These are phyloP conservation scores for Campoplex nolae DNA, from an alignment of 2,888 invertebrate genomes.

Conservation along the genomic window DNA sequence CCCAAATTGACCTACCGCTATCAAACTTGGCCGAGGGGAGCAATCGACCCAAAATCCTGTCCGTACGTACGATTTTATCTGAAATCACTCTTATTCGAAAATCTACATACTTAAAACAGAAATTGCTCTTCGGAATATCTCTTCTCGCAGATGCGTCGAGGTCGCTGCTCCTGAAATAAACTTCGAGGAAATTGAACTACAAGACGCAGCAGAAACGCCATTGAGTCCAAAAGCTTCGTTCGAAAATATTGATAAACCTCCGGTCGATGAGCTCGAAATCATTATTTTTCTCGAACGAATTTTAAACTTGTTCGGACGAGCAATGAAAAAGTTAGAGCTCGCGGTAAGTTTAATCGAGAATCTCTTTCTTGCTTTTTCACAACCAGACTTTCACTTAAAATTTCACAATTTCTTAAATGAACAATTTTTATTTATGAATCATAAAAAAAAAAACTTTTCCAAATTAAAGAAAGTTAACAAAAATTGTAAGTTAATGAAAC, in stretches of 20 bases:
- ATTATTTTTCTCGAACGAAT: slow-evolving; percentile 61
- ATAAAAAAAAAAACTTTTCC: background rate
- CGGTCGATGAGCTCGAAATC: slow-evolving; percentile 50
- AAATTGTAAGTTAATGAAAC: background rate
- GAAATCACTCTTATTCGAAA: background rate
- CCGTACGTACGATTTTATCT: slow-evolving; percentile 13
- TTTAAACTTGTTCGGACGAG: slow-evolving; percentile 43
- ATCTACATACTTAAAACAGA: background rate
- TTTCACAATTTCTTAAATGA: background rate
- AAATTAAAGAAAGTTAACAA: background rate
- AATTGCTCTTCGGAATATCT: background rate
- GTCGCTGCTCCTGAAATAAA: background rate
- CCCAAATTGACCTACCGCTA: background rate
- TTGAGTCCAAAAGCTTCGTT: slow-evolving; percentile 45
- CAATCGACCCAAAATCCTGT: slow-evolving; percentile 40
- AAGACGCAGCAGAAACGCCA: background rate
- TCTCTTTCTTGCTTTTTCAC: background rate
- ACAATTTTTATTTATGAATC: background rate
- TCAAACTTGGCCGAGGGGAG: background rate
- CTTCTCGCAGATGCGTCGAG: slow-evolving; percentile 23
- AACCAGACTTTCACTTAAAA: background rate
- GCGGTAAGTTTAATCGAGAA: slow-evolving; percentile 31
- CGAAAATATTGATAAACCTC: slow-evolving; percentile 38
- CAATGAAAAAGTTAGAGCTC: slow-evolving; percentile 59
- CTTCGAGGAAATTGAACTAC: background rate